Conservation (phyloP, 2,113 vertebrate genomes). For the Bufo gargarizans region DNA sequence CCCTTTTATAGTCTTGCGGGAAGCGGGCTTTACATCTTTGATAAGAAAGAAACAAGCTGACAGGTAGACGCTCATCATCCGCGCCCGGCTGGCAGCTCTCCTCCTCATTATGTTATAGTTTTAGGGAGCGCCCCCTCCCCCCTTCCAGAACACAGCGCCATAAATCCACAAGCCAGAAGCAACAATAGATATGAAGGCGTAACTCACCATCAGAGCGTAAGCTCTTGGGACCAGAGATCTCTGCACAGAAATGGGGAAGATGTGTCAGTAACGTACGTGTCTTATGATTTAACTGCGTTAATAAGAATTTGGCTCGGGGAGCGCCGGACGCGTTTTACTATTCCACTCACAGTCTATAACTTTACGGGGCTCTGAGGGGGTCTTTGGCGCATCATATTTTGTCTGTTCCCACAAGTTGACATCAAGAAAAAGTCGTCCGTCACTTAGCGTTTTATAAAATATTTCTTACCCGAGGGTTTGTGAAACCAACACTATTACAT, state of each 20-base stretch:
- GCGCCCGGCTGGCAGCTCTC: background rate
- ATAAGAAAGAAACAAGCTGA: conserved; percentile 37
- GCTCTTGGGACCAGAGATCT: background rate
- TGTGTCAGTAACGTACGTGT: background rate
- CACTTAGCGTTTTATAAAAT: background rate
- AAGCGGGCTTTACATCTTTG: conserved; percentile 46
- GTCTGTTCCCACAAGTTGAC: background rate
- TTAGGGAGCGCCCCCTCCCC: background rate
- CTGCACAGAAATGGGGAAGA: background rate
- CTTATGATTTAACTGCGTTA: conserved; percentile 1
- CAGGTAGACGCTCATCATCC: conserved; percentile 37
- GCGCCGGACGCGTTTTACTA: background rate
- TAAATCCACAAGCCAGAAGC: background rate
- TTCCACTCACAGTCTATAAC: background rate
- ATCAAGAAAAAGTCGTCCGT: too few relatives aligned
- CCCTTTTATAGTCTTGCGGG: conserved; percentile 42
- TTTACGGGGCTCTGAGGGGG: background rate
- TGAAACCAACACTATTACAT: too few relatives aligned
- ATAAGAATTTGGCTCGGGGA: conserved; percentile 7
- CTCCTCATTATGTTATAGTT: conserved; percentile 13
- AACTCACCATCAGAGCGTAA: background rate
- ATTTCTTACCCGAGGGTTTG: background rate
- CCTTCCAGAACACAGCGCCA: background rate
- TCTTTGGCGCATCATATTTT: background rate
- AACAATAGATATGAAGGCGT: background rate